Percentiles rank a stretch among this genome's conserved stretches.
phyloP scores from a whole-genome alignment of 1,140 invertebrate species.

The Pissodes strobi region DNA sequence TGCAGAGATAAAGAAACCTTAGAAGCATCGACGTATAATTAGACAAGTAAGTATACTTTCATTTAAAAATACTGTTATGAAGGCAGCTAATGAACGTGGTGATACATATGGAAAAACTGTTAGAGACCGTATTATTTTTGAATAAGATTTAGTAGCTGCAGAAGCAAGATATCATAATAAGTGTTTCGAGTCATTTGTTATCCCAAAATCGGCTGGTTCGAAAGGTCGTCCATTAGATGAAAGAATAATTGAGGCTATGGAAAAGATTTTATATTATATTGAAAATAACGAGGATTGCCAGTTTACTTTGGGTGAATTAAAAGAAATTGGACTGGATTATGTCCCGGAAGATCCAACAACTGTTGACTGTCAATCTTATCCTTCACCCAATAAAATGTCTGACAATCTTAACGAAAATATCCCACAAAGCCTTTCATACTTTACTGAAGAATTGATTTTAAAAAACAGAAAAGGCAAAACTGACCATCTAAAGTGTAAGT shows the following conservation, averaged over 20 bases:
- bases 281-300: slow-evolving; percentile 2
- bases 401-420: background rate
- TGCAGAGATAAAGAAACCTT: too few species aligned
- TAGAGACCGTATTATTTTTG: background rate
- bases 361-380: background rate
- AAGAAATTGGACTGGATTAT: too few species aligned
- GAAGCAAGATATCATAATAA: background rate
- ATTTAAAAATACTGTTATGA: too few species aligned
- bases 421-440: background rate
- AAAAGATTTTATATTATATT: too few species aligned
- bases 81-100: too few species aligned
- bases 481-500: too few species aligned
- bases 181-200: background rate
- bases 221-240: background rate
- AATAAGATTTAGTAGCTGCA: background rate
- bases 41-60: too few species aligned
- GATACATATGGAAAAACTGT: too few species aligned
- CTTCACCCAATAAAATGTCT: background rate
- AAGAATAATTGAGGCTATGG: background rate
- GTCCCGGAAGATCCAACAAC: too few species aligned
- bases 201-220: background rate
- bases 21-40: too few species aligned
- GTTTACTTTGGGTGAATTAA: background rate
- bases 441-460: slow-evolving; percentile 7
- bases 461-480: too few species aligned